Evolutionary conservation across 2,797 vertebrate genomes (phyloP), one percentile per base, ranked within the genome.

Genomic region (Gymnothorax javanicus): DNA sequence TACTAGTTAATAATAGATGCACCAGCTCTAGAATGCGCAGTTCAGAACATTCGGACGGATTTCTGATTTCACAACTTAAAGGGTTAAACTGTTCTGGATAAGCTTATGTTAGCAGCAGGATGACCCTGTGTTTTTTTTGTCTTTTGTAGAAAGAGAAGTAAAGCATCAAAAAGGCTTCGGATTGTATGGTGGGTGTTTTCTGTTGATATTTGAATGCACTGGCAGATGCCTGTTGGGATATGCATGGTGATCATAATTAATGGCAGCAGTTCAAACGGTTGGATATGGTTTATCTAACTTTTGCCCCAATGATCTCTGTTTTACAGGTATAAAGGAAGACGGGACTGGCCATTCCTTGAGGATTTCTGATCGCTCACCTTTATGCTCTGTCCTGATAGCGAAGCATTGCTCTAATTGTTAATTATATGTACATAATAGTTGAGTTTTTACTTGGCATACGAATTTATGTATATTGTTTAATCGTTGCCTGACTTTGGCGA

Each of bases 131-230:
- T 11, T 17, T 50, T 17, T 50, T 77, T 3, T 77, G 43, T 77
- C 13, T 17, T 43, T 77, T 77, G 33, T 50, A 77, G 73, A 77
- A 77, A 50, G 73, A 77, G 73, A 77, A 77, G 73, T 77, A 77
- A 77, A 77, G 43, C 23, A 50, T 1, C 4, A 12, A 73, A 67
- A 67, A 77, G 43, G 13, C 33, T 33, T 7, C 13, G 43, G 73
- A 17, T 50, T 77, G 15, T 43, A 50, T 2, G 73, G 33, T 50
- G 73, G 73, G 43, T 50, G 33, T 77, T 43, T 77, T 50, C 5
- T 15, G 7, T 73, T 33, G 27, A 73, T 73, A 33, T 73, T 33
- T 73, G 7, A 71, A 33, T 33, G 12, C n/a, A 71, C 27, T 9
- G 15, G 0, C 25, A 27, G 12, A 33, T 33, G 25, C 25, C 69